phyloP scores from a whole-genome alignment of 2,113 vertebrate species.

The Corapipo altera region DNA sequence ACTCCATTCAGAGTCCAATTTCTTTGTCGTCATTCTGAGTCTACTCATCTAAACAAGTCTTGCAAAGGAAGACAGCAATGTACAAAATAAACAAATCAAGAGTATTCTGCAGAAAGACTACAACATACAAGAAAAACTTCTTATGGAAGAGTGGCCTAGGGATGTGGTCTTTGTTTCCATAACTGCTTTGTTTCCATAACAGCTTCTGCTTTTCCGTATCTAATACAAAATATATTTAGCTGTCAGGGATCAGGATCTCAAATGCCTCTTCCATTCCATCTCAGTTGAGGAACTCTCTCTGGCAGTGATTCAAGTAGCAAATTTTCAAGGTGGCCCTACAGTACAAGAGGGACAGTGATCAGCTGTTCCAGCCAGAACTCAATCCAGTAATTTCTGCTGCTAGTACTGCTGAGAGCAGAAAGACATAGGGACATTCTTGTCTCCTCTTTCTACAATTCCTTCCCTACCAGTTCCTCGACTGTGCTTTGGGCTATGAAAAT shows the following conservation, averaged over 20 bases:
- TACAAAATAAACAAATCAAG: not conserved
- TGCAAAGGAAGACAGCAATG: not conserved
- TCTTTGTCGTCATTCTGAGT: not conserved
- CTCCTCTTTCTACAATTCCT: not conserved
- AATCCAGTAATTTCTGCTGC: not conserved
- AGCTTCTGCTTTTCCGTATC: not conserved
- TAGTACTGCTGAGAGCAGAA: not conserved
- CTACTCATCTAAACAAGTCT: not conserved
- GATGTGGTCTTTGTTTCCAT: not conserved
- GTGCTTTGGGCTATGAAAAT: not conserved
- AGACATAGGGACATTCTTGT: not conserved
- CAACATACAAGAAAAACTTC: not conserved
- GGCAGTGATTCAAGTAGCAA: not conserved
- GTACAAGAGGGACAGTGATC: not conserved
- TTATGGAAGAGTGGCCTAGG: not conserved
- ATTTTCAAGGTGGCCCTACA: not conserved
- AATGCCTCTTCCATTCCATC: not conserved
- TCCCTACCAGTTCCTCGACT: not conserved
- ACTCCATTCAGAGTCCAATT: not conserved
- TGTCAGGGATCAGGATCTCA: not conserved
- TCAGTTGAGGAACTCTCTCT: not conserved
- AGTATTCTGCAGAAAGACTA: not conserved
- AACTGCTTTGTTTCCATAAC: not conserved
- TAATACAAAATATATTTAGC: not conserved
- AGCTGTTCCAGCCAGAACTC: not conserved